Base-by-base conservation (phyloP, 37 sponge, comb jelly and placozoan genomes). In the Theonella swinhoei region DNA sequence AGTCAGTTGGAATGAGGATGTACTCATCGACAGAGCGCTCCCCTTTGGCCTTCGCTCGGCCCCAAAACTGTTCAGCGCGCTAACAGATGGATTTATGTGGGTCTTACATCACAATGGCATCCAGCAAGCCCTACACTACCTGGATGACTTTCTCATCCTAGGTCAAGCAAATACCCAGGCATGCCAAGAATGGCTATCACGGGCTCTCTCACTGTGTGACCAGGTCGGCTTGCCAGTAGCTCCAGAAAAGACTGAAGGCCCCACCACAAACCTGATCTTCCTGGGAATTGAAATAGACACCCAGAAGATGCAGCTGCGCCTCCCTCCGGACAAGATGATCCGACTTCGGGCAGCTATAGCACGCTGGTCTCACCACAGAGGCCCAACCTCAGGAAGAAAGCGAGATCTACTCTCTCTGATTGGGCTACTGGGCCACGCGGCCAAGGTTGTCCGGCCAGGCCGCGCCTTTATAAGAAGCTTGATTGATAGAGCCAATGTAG, bases 341-440 rank as follows among this genome's bases (percentile, higher is more conserved):
- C 54, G 54, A 7, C 54, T 47, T 7, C 54, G 14, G 14, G 54
- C 54, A 7, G 7, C 14, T 17, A 14, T 47, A 47, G 14, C 11
- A 14, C 11, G 14, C 14, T 47, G 54, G 54, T n/a, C n/a, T n/a
- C n/a, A n/a, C n/a, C 7, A 47, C 11, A 14, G 54, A 54, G 61
- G 29, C 14, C 42, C 24, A 78, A 79, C 41, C 0, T 24, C 0
- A 72, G 87, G 37, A 0, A 2, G 38, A 80, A 80, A 39, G 75
- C 75, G 35, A n/a, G 42, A 26, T 14, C 38, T 74, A n/a, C n/a
- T n/a, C 75, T 34, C 26, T n/a, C 72, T 88, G 28, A 65, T 81
- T 1, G 88, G 89, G 0, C 65, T 42, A 24, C 73, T 83, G 39
- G 54, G 78, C 11, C 84, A 83, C 62, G 89, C 89, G 23, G 39